Percentiles rank a stretch among this genome's conserved stretches.
Conservation (phyloP, 2,797 vertebrate genomes). For the Periophthalmus magnuspinnatus region DNA sequence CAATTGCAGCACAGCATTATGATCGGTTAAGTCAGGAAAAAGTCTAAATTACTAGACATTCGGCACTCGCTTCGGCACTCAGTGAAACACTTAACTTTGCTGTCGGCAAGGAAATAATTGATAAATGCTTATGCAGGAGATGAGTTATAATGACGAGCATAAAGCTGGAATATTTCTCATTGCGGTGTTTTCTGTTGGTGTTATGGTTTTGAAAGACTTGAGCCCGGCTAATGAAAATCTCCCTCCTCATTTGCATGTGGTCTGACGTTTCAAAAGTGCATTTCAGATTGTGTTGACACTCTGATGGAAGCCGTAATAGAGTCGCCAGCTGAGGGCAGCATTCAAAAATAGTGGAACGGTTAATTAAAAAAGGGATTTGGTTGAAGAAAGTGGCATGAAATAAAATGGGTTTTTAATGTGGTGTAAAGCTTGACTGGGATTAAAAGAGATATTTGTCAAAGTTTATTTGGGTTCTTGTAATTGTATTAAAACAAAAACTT, state of each 20-base stretch:
- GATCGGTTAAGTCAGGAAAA: conserved; percentile 15
- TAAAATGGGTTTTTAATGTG: conserved; percentile 39
- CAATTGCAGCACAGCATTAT: conserved; percentile 19
- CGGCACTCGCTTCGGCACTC: conserved; percentile 18
- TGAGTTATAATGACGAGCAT: conserved; percentile 15
- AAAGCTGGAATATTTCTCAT: conserved; percentile 20
- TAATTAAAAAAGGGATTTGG: conserved; percentile 51
- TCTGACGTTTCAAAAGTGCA: conserved; percentile 58
- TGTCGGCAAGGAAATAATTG: conserved; percentile 20
- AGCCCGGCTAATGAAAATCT: conserved; percentile 54
- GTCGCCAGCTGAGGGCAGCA: conserved; percentile 48
- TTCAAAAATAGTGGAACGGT: conserved; percentile 50
- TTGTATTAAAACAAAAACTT: conserved; percentile 3
- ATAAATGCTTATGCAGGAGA: conserved; percentile 13
- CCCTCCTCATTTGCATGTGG: conserved; percentile 59
- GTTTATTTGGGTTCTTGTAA: conserved; percentile 1
- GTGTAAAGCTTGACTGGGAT: conserved; percentile 44
- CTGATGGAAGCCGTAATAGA: conserved; percentile 54
- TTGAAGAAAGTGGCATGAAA: conserved; percentile 36
- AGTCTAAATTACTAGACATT: conserved; percentile 7
- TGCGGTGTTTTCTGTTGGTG: conserved; percentile 33
- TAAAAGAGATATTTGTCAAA: conserved; percentile 34
- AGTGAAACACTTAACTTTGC: conserved; percentile 10
- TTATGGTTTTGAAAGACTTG: conserved; percentile 39
- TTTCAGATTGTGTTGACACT: conserved; percentile 55